phyloP scores from a whole-genome alignment of 2,113 vertebrate species.

The Elaphurus davidianus region DNA sequence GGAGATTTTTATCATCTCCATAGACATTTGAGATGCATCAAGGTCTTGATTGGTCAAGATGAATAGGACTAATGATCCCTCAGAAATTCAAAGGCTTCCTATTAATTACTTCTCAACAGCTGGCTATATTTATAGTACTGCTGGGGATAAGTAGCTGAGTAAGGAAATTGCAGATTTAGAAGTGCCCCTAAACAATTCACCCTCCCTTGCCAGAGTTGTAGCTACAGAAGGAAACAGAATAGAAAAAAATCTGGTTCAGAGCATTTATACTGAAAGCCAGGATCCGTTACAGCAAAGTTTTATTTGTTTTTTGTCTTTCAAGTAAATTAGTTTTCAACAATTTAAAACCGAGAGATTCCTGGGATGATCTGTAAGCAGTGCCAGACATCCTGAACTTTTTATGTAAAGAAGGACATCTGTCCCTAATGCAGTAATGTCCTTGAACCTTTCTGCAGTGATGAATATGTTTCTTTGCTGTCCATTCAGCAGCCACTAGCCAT shows the following conservation, averaged over 20 bases:
- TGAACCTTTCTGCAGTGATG: not conserved
- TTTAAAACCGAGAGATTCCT: not conserved
- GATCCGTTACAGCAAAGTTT: not conserved
- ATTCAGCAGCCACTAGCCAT: not conserved
- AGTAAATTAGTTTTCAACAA: not conserved
- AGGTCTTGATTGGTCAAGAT: constrained; percentile 64
- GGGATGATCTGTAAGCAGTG: not conserved
- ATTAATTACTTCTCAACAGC: constrained; percentile 67
- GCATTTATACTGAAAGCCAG: not conserved
- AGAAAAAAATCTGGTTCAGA: constrained; percentile 13
- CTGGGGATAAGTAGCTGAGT: constrained; percentile 54
- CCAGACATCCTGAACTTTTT: not conserved
- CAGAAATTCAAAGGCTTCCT: constrained; percentile 58
- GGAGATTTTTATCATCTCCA: not conserved
- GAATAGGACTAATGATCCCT: constrained; percentile 66
- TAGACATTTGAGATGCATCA: not conserved
- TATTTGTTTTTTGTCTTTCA: not conserved
- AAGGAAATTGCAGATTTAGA: constrained; percentile 54
- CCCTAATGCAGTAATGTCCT: not conserved
- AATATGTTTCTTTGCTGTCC: not conserved
- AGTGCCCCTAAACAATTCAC: constrained; percentile 40
- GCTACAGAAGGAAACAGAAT: constrained; percentile 1
- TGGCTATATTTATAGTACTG: constrained; percentile 53
- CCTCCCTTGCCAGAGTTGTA: not conserved
- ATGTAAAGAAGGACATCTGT: not conserved